Evolutionary conservation across 2,888 invertebrate species (phyloP).

Genomic region (Drosophila histrio): DNA sequence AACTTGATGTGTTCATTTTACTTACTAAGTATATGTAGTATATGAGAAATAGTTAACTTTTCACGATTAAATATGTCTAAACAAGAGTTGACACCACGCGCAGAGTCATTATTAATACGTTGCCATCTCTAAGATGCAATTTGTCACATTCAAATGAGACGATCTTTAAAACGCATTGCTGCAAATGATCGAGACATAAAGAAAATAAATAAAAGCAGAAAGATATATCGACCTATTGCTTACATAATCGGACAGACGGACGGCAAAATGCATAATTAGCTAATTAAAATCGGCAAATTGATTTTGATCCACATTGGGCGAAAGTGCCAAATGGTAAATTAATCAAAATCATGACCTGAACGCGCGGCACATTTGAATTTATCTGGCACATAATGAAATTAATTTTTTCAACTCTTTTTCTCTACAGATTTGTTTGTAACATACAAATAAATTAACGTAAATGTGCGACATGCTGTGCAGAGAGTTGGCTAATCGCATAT

Average conservation of each 20-base stretch:
- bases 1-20: too few species aligned
- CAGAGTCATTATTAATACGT: background rate
- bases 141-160: slow-evolving; percentile 33
- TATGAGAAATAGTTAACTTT: too few species aligned
- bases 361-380: slow-evolving; percentile 61
- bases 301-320: slow-evolving; percentile 44
- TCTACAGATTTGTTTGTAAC: slow-evolving; percentile 5
- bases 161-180: slow-evolving; percentile 36
- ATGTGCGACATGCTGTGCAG: slow-evolving; percentile 63
- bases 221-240: slow-evolving; percentile 12
- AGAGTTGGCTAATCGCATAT: slow-evolving; percentile 31
- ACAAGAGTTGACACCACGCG: too few species aligned
- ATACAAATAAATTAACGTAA: slow-evolving; percentile 50
- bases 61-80: too few species aligned
- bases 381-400: slow-evolving; percentile 35
- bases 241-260: slow-evolving; percentile 31
- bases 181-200: slow-evolving; percentile 15
- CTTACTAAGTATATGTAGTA: too few species aligned
- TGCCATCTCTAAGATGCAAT: slow-evolving; percentile 5
- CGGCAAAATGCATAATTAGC: slow-evolving; percentile 45
- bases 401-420: background rate
- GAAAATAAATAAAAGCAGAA: background rate
- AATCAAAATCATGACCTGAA: slow-evolving; percentile 60
- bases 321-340: slow-evolving; percentile 60
- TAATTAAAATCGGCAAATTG: slow-evolving; percentile 48